Percentiles rank a stretch among this genome's conserved stretches.
phyloP scores from a whole-genome alignment of 2,113 vertebrate species.

The Dendrocopos noguchii region DNA sequence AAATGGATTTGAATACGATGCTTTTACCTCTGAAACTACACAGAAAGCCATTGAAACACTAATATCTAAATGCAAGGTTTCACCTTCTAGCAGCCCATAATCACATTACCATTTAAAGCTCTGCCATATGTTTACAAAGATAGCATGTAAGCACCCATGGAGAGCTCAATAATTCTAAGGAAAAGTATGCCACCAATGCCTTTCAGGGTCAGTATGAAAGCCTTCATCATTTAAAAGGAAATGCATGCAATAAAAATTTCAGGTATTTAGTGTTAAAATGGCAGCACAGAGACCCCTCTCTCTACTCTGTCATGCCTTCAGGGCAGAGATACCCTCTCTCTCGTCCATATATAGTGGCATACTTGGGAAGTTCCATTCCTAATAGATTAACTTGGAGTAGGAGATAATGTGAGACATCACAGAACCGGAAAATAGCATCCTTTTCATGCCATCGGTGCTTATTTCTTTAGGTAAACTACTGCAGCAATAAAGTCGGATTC shows the following conservation, averaged over 20 bases:
- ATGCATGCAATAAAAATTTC: constrained; percentile 46
- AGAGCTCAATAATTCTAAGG: constrained; percentile 5
- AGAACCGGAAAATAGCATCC: constrained; percentile 31
- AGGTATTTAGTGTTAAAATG: constrained; percentile 20
- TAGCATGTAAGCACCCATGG: neutral
- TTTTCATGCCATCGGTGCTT: constrained; percentile 2
- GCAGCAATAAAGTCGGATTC: neutral
- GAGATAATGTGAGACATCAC: constrained; percentile 51
- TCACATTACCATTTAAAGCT: constrained; percentile 45
- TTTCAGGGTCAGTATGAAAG: constrained; percentile 13
- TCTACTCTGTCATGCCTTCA: neutral
- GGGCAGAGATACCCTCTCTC: constrained; percentile 7
- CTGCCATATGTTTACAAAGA: constrained; percentile 3
- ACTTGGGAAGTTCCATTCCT: constrained; percentile 55
- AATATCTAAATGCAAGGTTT: constrained; percentile 18
- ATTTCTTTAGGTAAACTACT: constrained; percentile 38
- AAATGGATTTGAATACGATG: neutral
- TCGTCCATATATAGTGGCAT: constrained; percentile 58
- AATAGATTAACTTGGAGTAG: constrained; percentile 25
- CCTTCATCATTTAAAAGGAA: constrained; percentile 37
- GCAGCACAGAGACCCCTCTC: neutral
- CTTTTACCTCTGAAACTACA: neutral
- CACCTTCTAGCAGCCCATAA: constrained; percentile 37
- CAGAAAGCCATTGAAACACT: constrained; percentile 1
- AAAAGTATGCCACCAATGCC: constrained; percentile 10